Evolutionary conservation across 2,113 vertebrate species (phyloP).

Genomic region (Indicator indicator): DNA sequence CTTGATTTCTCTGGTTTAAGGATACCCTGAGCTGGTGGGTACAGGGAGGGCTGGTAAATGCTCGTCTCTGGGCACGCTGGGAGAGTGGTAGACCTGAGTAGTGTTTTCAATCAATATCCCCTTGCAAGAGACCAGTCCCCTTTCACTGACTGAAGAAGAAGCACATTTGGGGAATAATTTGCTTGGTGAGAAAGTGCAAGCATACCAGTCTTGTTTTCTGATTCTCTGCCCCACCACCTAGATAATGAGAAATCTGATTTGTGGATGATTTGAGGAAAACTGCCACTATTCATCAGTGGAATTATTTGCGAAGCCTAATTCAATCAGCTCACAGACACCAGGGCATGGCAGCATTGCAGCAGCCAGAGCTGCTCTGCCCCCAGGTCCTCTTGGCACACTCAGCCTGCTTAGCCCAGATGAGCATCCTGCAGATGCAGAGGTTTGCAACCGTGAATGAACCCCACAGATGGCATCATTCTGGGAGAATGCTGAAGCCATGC

Average conservation of each 20-base stretch:
- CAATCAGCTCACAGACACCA: not conserved
- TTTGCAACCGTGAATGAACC: not conserved
- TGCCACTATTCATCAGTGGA: conserved; percentile 53
- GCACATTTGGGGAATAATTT: conserved; percentile 14
- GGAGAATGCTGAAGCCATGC: not conserved
- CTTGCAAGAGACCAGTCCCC: not conserved
- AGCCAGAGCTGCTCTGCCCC: not conserved
- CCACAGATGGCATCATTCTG: not conserved
- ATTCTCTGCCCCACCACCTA: not conserved
- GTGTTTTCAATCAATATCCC: not conserved
- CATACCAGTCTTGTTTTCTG: conserved; percentile 2
- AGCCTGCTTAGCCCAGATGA: not conserved
- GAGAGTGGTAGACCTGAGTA: not conserved
- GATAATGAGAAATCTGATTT: conserved; percentile 58
- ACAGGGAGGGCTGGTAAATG: not conserved
- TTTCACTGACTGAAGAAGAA: not conserved
- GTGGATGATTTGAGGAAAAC: conserved; percentile 54
- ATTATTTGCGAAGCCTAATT: conserved; percentile 42
- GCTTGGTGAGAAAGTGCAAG: not conserved
- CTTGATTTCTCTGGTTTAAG: not conserved
- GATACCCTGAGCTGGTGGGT: not conserved
- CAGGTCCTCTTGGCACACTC: not conserved
- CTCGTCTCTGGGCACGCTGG: accelerated
- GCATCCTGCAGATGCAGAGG: not conserved
- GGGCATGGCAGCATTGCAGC: not conserved